These are phyloP conservation scores for Atethmia centrago DNA, from an alignment of 2,888 invertebrate genomes.

Conservation along the genomic window DNA sequence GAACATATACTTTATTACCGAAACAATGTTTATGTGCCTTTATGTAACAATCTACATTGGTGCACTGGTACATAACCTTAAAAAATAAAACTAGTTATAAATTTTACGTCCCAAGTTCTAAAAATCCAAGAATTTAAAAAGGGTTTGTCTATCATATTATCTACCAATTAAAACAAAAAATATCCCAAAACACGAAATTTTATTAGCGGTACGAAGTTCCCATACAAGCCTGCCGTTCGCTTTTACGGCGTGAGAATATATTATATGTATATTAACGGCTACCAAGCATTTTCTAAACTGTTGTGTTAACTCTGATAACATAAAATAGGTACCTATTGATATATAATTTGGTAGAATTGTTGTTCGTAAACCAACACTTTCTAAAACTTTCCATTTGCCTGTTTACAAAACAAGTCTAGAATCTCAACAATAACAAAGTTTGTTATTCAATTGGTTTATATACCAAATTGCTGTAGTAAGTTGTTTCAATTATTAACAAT, in stretches of 20 bases:
- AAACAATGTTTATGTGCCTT: too few species aligned
- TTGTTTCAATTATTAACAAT: slow-evolving; percentile 42
- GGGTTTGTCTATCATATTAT: too few species aligned
- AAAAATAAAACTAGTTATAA: too few species aligned
- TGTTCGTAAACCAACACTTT: slow-evolving; percentile 32
- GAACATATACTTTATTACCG: too few species aligned
- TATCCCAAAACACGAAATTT: too few species aligned
- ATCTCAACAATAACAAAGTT: slow-evolving; percentile 32
- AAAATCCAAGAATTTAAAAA: too few species aligned
- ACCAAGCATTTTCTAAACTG: neutral
- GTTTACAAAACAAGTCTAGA: slow-evolving; percentile 50
- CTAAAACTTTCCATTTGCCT: slow-evolving; percentile 38
- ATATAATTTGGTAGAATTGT: slow-evolving; percentile 24
- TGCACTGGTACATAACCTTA: too few species aligned
- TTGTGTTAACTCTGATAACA: slow-evolving; percentile 9
- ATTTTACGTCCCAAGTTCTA: too few species aligned
- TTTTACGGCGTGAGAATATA: neutral
- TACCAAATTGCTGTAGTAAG: slow-evolving; percentile 42
- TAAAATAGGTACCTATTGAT: slow-evolving; percentile 9
- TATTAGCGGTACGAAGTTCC: too few species aligned
- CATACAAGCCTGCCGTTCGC: too few species aligned
- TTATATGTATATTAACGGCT: neutral
- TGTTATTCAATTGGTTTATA: slow-evolving; percentile 31
- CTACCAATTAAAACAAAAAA: too few species aligned
- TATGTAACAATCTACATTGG: too few species aligned